phyloP scores from a whole-genome alignment of 2,113 vertebrate genomes.

The Apteryx owenii region DNA sequence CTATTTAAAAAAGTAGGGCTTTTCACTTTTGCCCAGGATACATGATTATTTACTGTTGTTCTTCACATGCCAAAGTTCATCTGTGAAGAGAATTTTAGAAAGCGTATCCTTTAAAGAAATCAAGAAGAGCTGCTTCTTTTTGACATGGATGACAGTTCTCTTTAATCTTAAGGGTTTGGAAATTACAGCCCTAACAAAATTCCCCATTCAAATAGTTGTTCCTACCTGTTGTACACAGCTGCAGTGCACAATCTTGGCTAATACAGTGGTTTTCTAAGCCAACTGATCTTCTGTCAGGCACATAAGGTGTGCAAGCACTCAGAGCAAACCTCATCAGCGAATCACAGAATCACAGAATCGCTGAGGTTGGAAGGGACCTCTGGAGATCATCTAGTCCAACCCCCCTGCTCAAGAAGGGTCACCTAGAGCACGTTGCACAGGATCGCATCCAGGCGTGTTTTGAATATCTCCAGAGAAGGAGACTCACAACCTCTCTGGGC shows the following conservation, averaged over 20 bases:
- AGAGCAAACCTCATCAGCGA: background rate
- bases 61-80: background rate
- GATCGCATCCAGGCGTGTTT: too few species aligned
- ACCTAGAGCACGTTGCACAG: too few species aligned
- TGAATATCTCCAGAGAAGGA: too few species aligned
- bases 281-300: background rate
- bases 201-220: background rate
- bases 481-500: too few species aligned
- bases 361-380: too few species aligned
- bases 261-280: background rate
- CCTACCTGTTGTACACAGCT: background rate
- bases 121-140: background rate
- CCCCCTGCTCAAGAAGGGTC: too few species aligned
- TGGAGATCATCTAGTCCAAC: too few species aligned
- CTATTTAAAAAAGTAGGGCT: background rate
- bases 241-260: background rate
- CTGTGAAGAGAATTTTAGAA: background rate
- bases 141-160: background rate
- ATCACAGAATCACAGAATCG: too few species aligned
- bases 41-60: background rate
- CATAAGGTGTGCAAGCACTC: background rate
- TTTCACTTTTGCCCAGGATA: rapidly evolving
- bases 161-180: background rate
- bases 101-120: background rate
- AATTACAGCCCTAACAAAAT: background rate